Percentiles rank a stretch among this genome's conserved stretches.
Evolutionary conservation across 2,797 vertebrate genomes (phyloP).

Genomic region (Chromis chromis): DNA sequence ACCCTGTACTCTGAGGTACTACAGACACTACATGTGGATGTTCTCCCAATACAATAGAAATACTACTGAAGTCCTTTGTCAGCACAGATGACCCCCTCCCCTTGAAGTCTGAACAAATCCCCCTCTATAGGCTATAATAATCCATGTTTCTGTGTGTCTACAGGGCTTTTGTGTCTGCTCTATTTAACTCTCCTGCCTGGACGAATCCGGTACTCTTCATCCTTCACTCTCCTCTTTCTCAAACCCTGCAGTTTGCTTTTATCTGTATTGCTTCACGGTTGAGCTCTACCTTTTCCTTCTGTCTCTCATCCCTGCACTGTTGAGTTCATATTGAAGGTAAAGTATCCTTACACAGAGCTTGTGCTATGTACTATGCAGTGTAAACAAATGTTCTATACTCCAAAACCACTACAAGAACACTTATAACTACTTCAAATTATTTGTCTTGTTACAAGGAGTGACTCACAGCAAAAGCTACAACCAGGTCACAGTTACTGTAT

Average conservation of each 20-base stretch:
- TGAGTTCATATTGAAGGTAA: constrained; percentile 2
- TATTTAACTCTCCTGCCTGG: constrained; percentile 40
- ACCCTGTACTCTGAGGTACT: neutral
- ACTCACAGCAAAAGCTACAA: neutral
- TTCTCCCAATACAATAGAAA: neutral
- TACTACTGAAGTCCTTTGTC: constrained; percentile 7
- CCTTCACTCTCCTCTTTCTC: constrained; percentile 14
- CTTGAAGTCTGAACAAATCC: constrained; percentile 34
- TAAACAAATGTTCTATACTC: neutral
- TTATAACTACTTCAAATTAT: neutral
- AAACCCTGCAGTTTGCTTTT: constrained; percentile 17
- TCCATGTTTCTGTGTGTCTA: constrained; percentile 44
- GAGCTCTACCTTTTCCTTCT: neutral
- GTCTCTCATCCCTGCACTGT: neutral
- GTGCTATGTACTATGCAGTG: neutral
- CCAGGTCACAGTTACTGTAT: too few species aligned
- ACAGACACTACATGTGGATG: neutral
- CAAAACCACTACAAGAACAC: neutral
- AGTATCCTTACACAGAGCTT: neutral
- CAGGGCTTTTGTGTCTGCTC: constrained; percentile 47
- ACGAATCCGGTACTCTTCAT: constrained; percentile 19
- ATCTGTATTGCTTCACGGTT: constrained; percentile 1
- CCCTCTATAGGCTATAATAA: constrained; percentile 28
- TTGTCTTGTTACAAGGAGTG: neutral
- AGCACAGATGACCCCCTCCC: constrained; percentile 4